Conservation (phyloP, 2,888 invertebrate species). For the Trichacis sp. region DNA sequence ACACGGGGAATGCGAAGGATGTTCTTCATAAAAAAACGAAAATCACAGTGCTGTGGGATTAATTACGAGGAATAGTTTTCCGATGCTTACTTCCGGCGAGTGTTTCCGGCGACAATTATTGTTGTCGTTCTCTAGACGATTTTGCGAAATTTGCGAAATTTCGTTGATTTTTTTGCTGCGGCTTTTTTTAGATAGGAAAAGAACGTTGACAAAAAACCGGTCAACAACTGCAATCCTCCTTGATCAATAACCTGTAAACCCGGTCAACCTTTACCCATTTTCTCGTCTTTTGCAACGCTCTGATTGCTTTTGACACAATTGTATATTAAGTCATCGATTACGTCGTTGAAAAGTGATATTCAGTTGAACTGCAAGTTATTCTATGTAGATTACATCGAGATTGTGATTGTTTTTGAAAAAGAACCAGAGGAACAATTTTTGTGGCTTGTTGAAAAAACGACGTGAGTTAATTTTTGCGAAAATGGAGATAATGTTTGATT, state of each 20-base stretch:
- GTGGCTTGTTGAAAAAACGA: too few species aligned
- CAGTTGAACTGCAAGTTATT: too few species aligned
- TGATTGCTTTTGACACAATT: slow-evolving; percentile 37
- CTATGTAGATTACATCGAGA: too few species aligned
- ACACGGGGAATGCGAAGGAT: neutral
- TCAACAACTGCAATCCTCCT: slow-evolving; percentile 7
- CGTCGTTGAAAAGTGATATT: neutral
- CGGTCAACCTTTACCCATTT: slow-evolving; percentile 55
- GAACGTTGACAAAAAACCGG: slow-evolving; percentile 21
- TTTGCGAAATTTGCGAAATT: too few species aligned
- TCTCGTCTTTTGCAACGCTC: slow-evolving; percentile 45
- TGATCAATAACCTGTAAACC: slow-evolving; percentile 10
- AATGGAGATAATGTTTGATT: too few species aligned
- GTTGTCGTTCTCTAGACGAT: too few species aligned
- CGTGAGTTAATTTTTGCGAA: too few species aligned
- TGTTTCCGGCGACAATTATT: slow-evolving; percentile 37
- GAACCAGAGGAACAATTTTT: too few species aligned
- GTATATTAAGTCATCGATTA: neutral
- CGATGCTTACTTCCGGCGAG: slow-evolving; percentile 31
- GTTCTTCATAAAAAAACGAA: neutral
- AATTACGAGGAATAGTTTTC: too few species aligned
- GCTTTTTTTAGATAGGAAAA: slow-evolving; percentile 29
- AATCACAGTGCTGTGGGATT: neutral
- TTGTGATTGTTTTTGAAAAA: too few species aligned
- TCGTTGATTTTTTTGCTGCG: too few species aligned